Percentiles rank a stretch among this genome's conserved stretches.
These are phyloP conservation scores for Carettochelys insculpta DNA, from an alignment of 2,113 vertebrate species.

Conservation along the genomic window DNA sequence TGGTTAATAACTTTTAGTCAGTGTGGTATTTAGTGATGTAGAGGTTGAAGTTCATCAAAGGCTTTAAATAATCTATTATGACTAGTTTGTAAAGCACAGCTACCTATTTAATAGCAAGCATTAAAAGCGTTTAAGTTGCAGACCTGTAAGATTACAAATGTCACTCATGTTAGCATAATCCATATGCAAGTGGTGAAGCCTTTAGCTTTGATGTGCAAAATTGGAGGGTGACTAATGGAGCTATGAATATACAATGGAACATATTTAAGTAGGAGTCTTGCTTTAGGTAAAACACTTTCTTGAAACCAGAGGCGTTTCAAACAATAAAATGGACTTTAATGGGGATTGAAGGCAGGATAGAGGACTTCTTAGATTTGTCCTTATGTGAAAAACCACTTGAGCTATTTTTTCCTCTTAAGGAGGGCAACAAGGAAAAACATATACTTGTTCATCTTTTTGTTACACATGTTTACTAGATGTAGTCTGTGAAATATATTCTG, in stretches of 20 bases:
- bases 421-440: neutral
- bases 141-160: slow-evolving; percentile 89
- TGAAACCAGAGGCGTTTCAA: slow-evolving; percentile 83
- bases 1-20: slow-evolving; percentile 79
- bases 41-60: slow-evolving; percentile 78
- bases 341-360: slow-evolving; percentile 57
- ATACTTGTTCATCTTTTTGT: slow-evolving; percentile 49
- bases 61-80: slow-evolving; percentile 87
- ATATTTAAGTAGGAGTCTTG: slow-evolving; percentile 88
- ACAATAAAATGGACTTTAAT: slow-evolving; percentile 77
- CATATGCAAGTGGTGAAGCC: slow-evolving; percentile 86
- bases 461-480: slow-evolving; percentile 8
- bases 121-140: slow-evolving; percentile 87
- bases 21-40: slow-evolving; percentile 77
- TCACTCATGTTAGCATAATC: slow-evolving; percentile 89
- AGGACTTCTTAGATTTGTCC: slow-evolving; percentile 66
- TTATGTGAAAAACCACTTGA: slow-evolving; percentile 50
- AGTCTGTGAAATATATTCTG: slow-evolving; percentile 21
- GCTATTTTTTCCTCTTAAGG: neutral
- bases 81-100: slow-evolving; percentile 76
- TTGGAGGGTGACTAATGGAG: slow-evolving; percentile 90
- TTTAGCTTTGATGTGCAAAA: slow-evolving; percentile 93
- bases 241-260: slow-evolving; percentile 91
- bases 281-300: slow-evolving; percentile 87
- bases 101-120: slow-evolving; percentile 82